Conservation (phyloP, 2,888 invertebrate species). For the Loripinus fragilis region DNA sequence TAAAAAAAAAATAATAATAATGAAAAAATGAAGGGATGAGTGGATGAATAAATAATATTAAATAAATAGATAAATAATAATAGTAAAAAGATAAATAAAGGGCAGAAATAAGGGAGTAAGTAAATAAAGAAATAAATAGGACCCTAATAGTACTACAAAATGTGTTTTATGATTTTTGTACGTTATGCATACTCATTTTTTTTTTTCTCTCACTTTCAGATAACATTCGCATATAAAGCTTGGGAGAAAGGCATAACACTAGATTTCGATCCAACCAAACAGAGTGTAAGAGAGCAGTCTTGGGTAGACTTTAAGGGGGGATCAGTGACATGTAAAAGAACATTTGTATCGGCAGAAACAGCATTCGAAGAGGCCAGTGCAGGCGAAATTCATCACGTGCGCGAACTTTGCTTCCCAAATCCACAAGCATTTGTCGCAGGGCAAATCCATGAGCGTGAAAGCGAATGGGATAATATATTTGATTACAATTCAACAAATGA, state of each 20-base stretch:
- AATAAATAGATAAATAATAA: not conserved
- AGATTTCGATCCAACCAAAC: not conserved
- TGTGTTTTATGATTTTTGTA: too few relatives aligned
- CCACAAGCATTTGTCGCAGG: not conserved
- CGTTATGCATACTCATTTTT: not conserved
- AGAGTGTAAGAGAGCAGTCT: not conserved
- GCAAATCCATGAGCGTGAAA: not conserved
- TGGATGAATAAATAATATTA: not conserved
- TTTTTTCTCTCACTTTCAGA: not conserved
- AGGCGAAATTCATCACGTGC: not conserved
- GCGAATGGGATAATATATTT: not conserved
- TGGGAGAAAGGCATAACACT: not conserved
- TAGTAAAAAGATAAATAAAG: not conserved
- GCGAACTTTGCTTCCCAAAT: not conserved
- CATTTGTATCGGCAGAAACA: not conserved
- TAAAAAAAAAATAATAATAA: not conserved
- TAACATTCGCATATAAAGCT: not conserved
- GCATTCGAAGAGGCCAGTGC: not conserved
- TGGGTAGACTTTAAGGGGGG: not conserved
- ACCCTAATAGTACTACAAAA: not conserved
- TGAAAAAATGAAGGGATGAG: not conserved
- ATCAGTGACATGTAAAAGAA: not conserved
- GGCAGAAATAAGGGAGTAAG: not conserved
- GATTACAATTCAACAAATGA: not conserved
- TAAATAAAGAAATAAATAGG: not conserved